Evolutionary conservation across 2,888 invertebrate species (phyloP).

Genomic region (Hybos culiciformis): DNA sequence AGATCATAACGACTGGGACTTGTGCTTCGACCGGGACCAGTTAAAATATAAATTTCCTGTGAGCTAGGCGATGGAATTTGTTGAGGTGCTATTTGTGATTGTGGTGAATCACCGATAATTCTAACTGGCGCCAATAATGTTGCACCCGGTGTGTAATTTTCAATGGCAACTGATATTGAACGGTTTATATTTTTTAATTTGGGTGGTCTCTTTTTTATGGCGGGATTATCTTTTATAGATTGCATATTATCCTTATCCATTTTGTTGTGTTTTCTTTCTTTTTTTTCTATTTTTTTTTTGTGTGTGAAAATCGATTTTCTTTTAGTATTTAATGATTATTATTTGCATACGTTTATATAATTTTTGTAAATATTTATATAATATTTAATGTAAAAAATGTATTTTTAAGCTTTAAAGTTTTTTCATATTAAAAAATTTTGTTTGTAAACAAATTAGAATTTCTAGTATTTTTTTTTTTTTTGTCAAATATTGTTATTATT

Average conservation of each 20-base stretch:
- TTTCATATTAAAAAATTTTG: too few relatives aligned
- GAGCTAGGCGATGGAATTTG: conserved; percentile 24
- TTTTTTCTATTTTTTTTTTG: too few relatives aligned
- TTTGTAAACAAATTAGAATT: too few relatives aligned
- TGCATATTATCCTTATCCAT: not conserved
- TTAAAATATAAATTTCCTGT: conserved; percentile 20
- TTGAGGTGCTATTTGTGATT: conserved; percentile 29
- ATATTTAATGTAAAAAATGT: too few relatives aligned
- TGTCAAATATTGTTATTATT: too few relatives aligned
- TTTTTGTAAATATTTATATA: too few relatives aligned
- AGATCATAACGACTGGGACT: conserved; percentile 13
- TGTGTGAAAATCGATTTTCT: too few relatives aligned
- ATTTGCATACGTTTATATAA: too few relatives aligned
- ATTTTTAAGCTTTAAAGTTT: too few relatives aligned
- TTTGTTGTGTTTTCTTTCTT: too few relatives aligned
- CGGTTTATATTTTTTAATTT: conserved; percentile 35
- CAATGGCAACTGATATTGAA: conserved; percentile 36
- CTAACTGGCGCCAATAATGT: conserved; percentile 11
- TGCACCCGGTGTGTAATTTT: conserved; percentile 32
- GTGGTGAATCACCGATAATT: conserved; percentile 24
- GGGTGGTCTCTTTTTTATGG: conserved; percentile 30
- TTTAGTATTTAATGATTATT: too few relatives aligned
- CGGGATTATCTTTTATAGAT: not conserved
- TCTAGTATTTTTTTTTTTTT: too few relatives aligned
- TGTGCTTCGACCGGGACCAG: conserved; percentile 15